phyloP scores from a whole-genome alignment of 1,140 invertebrate species.

The Mycetomoellerius zeteki region DNA sequence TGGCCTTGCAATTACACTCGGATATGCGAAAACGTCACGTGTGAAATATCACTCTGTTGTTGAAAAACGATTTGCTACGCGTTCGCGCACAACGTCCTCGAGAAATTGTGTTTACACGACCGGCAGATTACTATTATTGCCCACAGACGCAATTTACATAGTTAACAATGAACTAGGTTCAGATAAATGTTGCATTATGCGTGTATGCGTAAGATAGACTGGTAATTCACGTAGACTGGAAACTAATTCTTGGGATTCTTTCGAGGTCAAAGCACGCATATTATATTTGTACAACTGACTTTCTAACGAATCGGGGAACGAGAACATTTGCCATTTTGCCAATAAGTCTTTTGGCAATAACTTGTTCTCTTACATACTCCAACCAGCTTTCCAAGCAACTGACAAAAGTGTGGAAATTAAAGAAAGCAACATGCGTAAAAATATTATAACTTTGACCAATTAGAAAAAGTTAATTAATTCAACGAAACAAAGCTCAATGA shows the following conservation, averaged over 20 bases:
- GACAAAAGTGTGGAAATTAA: background rate
- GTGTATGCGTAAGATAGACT: background rate
- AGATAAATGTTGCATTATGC: background rate
- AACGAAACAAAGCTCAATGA: background rate
- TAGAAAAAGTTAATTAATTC: background rate
- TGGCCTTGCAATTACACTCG: slow-evolving; percentile 3
- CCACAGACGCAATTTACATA: background rate
- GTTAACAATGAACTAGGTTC: slow-evolving; percentile 4
- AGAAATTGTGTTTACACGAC: slow-evolving; percentile 17
- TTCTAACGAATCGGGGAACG: slow-evolving; percentile 9
- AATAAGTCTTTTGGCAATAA: slow-evolving; percentile 24
- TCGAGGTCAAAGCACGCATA: background rate
- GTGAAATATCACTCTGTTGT: slow-evolving; percentile 39
- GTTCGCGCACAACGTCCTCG: slow-evolving; percentile 37
- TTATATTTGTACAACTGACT: slow-evolving; percentile 32
- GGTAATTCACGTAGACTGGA: background rate
- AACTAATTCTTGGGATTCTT: slow-evolving; percentile 39
- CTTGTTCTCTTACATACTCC: background rate
- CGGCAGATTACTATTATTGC: background rate
- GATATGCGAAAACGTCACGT: slow-evolving; percentile 21
- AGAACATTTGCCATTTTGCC: slow-evolving; percentile 12
- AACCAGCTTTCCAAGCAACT: background rate
- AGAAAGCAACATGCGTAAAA: background rate
- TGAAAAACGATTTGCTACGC: slow-evolving; percentile 17
- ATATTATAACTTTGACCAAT: background rate